phyloP scores from a whole-genome alignment of 2,797 vertebrate genomes.

The Onychomys leucogaster region DNA sequence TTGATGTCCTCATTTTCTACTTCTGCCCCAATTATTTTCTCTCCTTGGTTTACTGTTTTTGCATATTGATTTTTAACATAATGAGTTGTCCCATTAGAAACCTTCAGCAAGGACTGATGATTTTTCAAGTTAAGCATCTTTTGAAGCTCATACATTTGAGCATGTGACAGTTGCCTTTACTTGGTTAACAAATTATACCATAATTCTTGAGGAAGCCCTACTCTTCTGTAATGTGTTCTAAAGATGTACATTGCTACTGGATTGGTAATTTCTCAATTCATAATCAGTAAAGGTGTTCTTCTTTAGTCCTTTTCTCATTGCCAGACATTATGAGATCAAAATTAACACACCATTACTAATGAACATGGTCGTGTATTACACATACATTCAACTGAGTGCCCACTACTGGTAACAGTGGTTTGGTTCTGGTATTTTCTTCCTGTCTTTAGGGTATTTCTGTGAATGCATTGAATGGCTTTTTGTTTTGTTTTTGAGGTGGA shows the following conservation, averaged over 20 bases:
- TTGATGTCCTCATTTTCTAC: background rate
- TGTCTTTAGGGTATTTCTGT: background rate
- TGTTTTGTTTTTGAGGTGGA: background rate
- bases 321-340: background rate
- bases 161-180: background rate
- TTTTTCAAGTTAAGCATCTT: slow-evolving; percentile 27
- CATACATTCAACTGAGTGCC: background rate
- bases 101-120: background rate
- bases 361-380: background rate
- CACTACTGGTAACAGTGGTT: background rate
- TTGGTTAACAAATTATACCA: background rate
- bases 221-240: background rate
- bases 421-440: background rate
- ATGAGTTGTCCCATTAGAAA: background rate
- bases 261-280: background rate
- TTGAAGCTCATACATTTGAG: background rate
- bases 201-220: background rate
- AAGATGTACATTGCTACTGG: background rate
- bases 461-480: background rate
- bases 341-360: background rate
- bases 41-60: background rate
- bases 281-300: background rate
- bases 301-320: background rate
- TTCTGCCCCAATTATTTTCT: background rate
- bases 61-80: slow-evolving; percentile 31